Conservation (phyloP, 2,113 vertebrate species). For the Pardalotus punctatus region DNA sequence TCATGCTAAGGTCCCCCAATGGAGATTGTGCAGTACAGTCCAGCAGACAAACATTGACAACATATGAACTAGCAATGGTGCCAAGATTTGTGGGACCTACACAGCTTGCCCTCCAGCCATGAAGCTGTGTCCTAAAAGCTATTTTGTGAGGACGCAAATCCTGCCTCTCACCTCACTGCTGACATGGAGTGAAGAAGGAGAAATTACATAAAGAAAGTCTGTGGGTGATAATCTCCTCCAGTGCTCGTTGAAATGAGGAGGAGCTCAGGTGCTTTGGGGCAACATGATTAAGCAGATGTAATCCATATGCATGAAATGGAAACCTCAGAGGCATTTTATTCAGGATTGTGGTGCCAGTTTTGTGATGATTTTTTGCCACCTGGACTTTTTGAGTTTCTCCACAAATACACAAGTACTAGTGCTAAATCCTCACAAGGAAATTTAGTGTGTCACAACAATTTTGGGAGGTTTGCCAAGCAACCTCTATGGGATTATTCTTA, state of each 20-base stretch:
- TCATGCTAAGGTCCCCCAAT: neutral
- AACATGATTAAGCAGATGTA: conserved; percentile 2
- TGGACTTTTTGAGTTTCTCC: conserved; percentile 29
- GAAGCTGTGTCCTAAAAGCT: neutral
- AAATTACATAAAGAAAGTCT: neutral
- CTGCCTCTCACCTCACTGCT: neutral
- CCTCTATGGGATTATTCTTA: neutral
- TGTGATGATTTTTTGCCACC: conserved; percentile 50
- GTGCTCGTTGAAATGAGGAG: neutral
- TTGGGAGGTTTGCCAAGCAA: neutral
- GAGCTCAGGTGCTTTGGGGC: neutral
- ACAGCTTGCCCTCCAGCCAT: neutral
- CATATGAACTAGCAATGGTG: fast-evolving
- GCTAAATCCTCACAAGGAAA: conserved; percentile 3
- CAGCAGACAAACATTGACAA: neutral
- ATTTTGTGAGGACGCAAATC: neutral
- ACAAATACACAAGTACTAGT: neutral
- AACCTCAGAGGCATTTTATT: conserved; percentile 14
- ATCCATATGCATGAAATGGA: conserved; percentile 19
- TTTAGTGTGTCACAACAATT: neutral
- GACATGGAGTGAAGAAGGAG: neutral
- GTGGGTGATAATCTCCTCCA: neutral
- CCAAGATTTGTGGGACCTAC: no score
- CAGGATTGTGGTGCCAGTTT: conserved; percentile 3
- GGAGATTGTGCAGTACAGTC: neutral